Base-by-base conservation (phyloP, 2,113 vertebrate species). In the Odocoileus hemionus region DNA sequence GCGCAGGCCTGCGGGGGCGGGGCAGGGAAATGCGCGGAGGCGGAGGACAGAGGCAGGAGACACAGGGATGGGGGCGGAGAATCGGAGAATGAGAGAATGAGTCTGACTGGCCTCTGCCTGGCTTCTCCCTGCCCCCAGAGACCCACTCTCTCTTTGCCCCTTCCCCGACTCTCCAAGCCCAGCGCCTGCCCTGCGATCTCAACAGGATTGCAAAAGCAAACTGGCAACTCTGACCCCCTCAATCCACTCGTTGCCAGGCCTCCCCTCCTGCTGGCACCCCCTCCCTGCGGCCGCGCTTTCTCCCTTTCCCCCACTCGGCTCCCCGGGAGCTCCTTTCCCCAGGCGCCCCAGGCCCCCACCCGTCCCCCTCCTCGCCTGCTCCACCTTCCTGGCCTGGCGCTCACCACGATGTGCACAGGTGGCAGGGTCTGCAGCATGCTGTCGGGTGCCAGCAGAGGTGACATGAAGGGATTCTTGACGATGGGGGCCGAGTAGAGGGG, bases 371-470 rank as follows among this genome's bases (percentile, higher is more conserved):
- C 39, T 2, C 3, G 5, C 52, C 39, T 0, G 6, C 11, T 4
- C 17, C 28, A 1, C 10, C 3, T 5, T 11, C 43, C 54, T 54
- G 0, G 1, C 2, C 25, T 3, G 17, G 25, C 5, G 33, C 98
- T 98, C 89, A 99, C 98, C 98, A 99, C 98, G 1, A 98, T 97
- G 93, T 99, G 98, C 30, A 99, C 47, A 0, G 98, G 98, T 0
- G 98, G 98, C 39, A 99, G 98, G 6, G 98, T 99, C 96, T 96
- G 99, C 67, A 99, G 98, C 99, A 99, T 99, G 97, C 91, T 98
- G 96, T 99, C 99, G 0, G 99, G 99, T 8, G 99, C 99, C 98
- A 99, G 98, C 80, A 99, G 98, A 0, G 99, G 99, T 0, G 99
- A 99, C 99, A 99, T 99, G 98, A 99, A 99, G 36, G 99, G 99